phyloP scores from a whole-genome alignment of 2,797 vertebrate genomes.

The Microhierax caerulescens region DNA sequence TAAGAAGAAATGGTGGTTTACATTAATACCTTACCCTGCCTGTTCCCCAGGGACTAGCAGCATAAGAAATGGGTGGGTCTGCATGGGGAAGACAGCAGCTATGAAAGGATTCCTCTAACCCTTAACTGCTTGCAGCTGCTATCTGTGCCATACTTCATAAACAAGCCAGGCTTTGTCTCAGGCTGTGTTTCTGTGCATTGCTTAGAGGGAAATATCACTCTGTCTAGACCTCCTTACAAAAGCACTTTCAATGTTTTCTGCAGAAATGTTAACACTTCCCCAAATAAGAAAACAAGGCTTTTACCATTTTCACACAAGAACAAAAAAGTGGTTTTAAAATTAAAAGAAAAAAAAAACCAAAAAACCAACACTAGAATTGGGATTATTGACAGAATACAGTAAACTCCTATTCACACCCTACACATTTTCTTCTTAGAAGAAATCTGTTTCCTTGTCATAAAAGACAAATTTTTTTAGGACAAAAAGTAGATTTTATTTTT shows the following conservation, averaged over 20 bases:
- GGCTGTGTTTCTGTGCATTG: not conserved
- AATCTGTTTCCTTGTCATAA: not conserved
- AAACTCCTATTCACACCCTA: not conserved
- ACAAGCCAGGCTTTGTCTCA: conserved; percentile 61
- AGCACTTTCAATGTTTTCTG: not conserved
- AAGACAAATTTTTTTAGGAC: not conserved
- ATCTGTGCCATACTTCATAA: not conserved
- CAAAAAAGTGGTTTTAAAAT: not conserved
- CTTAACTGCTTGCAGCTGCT: conserved; percentile 68
- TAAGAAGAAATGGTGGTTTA: not conserved
- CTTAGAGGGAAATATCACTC: not conserved
- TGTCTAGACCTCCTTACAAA: not conserved
- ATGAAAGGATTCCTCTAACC: not conserved
- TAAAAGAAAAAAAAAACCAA: not conserved
- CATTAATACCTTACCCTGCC: not conserved
- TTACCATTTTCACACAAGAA: not conserved
- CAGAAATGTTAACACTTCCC: not conserved
- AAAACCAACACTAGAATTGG: not conserved
- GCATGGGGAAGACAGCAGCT: not conserved
- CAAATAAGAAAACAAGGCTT: not conserved
- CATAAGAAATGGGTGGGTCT: not conserved
- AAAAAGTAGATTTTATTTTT: not conserved
- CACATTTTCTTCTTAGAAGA: not conserved
- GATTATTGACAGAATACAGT: not conserved
- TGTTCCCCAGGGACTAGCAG: not conserved